These are phyloP conservation scores for Passer domesticus DNA, from an alignment of 2,113 vertebrate genomes.

Conservation along the genomic window DNA sequence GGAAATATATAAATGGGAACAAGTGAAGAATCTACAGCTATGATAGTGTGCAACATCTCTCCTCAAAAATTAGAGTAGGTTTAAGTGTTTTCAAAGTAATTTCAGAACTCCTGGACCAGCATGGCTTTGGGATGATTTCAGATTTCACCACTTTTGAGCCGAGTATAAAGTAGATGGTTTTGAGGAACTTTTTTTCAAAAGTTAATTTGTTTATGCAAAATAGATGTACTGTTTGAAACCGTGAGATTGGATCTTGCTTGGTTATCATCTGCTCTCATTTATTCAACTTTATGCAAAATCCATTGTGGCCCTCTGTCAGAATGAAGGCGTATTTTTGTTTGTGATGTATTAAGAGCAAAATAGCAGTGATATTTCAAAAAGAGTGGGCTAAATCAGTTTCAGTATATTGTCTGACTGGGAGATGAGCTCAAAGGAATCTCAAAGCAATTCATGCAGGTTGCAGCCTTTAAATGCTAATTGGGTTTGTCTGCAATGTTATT, in stretches of 20 bases:
- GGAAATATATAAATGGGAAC: neutral
- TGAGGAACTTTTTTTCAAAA: neutral
- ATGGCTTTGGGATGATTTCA: neutral
- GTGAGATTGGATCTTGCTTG: neutral
- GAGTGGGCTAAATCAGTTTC: slow-evolving; percentile 31
- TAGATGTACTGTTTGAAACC: neutral
- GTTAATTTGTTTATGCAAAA: slow-evolving; percentile 48
- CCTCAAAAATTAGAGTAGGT: neutral
- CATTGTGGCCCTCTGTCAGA: neutral
- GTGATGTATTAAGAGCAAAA: slow-evolving; percentile 32
- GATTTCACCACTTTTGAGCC: neutral
- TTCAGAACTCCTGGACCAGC: neutral
- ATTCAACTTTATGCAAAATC: neutral
- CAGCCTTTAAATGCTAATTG: slow-evolving; percentile 34
- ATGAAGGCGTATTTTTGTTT: slow-evolving; percentile 8
- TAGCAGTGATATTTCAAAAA: slow-evolving; percentile 9
- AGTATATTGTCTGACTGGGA: slow-evolving; percentile 1
- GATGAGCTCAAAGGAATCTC: slow-evolving; percentile 25
- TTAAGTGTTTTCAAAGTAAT: neutral
- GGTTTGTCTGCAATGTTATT: slow-evolving; percentile 16
- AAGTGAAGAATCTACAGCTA: neutral
- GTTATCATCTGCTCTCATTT: slow-evolving; percentile 5
- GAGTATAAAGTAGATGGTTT: neutral
- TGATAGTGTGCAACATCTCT: neutral
- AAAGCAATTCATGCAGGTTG: slow-evolving; percentile 10